Evolutionary conservation across 2,113 vertebrate species (phyloP), one percentile per base, ranked within the genome.

Genomic region (Speoplatyrhinus poulsoni): DNA sequence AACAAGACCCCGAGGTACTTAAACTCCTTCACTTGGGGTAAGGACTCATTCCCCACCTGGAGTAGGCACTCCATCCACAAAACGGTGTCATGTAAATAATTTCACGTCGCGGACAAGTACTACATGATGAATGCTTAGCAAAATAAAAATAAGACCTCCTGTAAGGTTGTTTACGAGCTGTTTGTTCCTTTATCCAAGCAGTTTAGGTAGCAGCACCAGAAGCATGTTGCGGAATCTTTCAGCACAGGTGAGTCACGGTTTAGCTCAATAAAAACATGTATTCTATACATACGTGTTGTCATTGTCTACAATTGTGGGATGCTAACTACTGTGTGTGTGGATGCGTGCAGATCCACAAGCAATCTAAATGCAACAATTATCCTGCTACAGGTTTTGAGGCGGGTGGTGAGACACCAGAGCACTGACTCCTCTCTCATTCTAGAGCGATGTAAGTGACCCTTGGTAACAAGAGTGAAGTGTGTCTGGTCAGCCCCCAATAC

Each of bases 401-500:
- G 96, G 68, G 86, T 91, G 75, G 91, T 94, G 65, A 94, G 96
- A 77, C 86, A 85, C 76, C 80, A 80, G 0, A 93, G 92, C 61
- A 93, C 95, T 53, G 87, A 93, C 2, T 4, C 72, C 63, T 92
- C 77, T 0, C 63, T 96, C 65, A 90, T 96, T 60, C 92, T 98
- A 0, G 96, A 98, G 80, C 92, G 95, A 93, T 98, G 96, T 97
- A 81, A 96, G 2, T 55, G 6, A 17, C 16, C 11, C 4, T 3
- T 1, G 53, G 15, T 17, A 8, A 53, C 3, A 3, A 10, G 53
- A n/a, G 15, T 49, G 3, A 16, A 7, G 32, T 46, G 4, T 70
- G 50, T 19, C 15, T 5, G 11, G 32, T 36, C 26, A 15, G 32
- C 1, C 32, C 32, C 3, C 6, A 60, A 12, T 3, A 15, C 10